These are phyloP conservation scores for Channa striata DNA, from an alignment of 2,797 vertebrate genomes.

Conservation along the genomic window DNA sequence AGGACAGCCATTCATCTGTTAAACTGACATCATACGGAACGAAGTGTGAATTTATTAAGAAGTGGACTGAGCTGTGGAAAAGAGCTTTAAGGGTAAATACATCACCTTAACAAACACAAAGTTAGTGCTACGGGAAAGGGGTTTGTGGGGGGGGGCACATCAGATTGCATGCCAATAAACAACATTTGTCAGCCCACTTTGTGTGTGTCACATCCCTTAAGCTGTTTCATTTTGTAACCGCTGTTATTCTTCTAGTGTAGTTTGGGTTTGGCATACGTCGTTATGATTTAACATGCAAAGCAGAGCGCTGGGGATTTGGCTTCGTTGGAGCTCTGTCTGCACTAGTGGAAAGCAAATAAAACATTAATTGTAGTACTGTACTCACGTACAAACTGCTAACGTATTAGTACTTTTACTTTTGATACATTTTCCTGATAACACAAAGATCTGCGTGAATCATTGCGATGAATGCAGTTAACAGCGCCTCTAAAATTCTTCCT, in stretches of 20 bases:
- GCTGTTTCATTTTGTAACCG: background rate
- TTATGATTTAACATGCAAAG: constrained; percentile 15
- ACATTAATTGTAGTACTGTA: background rate
- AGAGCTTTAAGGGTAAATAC: background rate
- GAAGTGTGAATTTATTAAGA: background rate
- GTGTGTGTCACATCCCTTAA: background rate
- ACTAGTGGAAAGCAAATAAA: background rate
- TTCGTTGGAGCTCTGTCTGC: background rate
- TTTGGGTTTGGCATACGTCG: background rate
- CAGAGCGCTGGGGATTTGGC: background rate
- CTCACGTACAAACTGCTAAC: no score
- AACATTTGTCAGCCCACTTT: background rate
- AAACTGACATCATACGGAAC: constrained; percentile 22
- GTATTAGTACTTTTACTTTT: no score
- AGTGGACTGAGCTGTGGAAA: background rate
- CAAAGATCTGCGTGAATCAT: background rate
- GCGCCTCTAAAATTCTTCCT: constrained; percentile 7
- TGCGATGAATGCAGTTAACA: constrained; percentile 21
- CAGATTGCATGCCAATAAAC: background rate
- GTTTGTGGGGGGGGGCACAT: background rate
- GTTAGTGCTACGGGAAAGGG: no score
- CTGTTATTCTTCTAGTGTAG: background rate
- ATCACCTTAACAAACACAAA: background rate
- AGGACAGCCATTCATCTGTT: background rate
- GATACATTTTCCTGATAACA: no score